Base-by-base conservation (phyloP, 2,888 invertebrate species). In the Lasioglossum zephyrum region DNA sequence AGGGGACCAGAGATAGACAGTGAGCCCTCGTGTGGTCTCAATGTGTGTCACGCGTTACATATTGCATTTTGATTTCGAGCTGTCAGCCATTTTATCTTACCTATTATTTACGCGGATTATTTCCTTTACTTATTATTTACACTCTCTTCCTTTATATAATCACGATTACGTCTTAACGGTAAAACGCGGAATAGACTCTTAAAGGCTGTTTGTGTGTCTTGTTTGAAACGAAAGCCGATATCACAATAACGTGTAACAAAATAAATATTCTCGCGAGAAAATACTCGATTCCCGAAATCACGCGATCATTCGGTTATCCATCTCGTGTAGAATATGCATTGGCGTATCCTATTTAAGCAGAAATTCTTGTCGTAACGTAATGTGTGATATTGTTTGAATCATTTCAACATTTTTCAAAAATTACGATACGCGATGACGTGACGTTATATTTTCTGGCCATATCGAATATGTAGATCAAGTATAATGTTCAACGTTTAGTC, bases 61-160 rank as follows among this genome's bases (percentile, higher is more conserved):
- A 85, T 92, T 88, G 87, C 86, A 91, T 93, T 93, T 93, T 93
- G 93, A 93, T 94, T 93, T 92, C 90, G 92, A 92, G 92, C 93
- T 91, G 90, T 91, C 91, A 93, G 93, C 93, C 93, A 93, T 93
- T 92, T 91, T 81, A 11, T 77, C 83, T 88, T 89, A 87, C 18
- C 70, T 13, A 79, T 77, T 86, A 82, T 87, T 79, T 86, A 87
- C 9, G 41, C 26, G 31, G 18, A 76, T 69, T 53, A 49, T 66
- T 84, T 74, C 81, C 53, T 31, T 88, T 87, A 85, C 31, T 73
- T 5, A 79, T 70, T 86, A 82, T 86, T 74, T 86, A 87, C 9
- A 36, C 76, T 75, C 36, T 31, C 36, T 83, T 76, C 81, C 44
- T 79, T 49, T 79, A 81, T 79, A 81, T 70, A n/a, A 18, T 90